These are phyloP conservation scores for Philhelius pedissequus DNA, from an alignment of 2,888 invertebrate genomes.

Conservation along the genomic window DNA sequence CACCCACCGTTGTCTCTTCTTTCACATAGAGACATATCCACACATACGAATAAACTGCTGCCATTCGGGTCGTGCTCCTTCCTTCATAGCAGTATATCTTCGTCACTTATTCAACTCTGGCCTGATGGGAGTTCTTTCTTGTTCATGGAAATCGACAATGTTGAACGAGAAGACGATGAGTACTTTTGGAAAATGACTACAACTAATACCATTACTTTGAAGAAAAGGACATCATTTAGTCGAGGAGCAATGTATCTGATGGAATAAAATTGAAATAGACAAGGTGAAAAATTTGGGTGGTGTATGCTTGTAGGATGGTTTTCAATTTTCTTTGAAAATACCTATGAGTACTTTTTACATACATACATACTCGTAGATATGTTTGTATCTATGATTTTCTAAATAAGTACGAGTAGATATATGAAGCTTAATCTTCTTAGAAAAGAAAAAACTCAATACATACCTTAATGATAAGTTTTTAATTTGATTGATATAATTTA, in stretches of 20 bases:
- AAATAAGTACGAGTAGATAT: too few relatives aligned
- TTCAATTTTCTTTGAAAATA: neutral
- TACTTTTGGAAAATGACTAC: conserved; percentile 30
- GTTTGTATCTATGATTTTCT: too few relatives aligned
- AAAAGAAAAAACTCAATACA: too few relatives aligned
- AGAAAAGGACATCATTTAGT: conserved; percentile 29
- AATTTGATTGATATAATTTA: too few relatives aligned
- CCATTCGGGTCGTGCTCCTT: conserved; percentile 19
- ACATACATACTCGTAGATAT: too few relatives aligned
- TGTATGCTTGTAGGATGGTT: neutral
- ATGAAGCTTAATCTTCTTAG: too few relatives aligned
- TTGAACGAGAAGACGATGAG: conserved; percentile 27
- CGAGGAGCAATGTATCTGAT: neutral
- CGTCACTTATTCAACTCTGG: conserved; percentile 22
- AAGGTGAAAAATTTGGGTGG: neutral
- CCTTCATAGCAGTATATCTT: conserved; percentile 19
- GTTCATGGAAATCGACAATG: conserved; percentile 33
- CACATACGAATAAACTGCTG: neutral
- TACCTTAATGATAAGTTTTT: too few relatives aligned
- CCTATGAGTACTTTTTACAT: too few relatives aligned
- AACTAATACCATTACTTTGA: conserved; percentile 20
- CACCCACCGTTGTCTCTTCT: neutral
- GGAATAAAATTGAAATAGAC: neutral
- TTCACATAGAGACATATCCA: too few relatives aligned
- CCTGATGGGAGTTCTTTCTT: conserved; percentile 9